Evolutionary conservation across 2,888 invertebrate species (phyloP).

Genomic region (Cordylochernes scorpioides): DNA sequence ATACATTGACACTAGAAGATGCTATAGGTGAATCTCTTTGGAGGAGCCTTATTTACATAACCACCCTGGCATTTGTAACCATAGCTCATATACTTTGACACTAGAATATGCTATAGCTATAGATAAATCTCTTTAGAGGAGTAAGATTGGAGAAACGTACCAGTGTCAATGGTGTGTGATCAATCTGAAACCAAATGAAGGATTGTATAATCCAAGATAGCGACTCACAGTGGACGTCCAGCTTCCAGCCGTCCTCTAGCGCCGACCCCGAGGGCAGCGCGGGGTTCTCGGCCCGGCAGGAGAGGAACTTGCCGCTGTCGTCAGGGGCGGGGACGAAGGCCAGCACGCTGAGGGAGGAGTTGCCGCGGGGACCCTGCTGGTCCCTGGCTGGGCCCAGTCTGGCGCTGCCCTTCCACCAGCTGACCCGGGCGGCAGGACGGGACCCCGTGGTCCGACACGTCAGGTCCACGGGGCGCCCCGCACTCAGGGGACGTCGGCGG

Average conservation of each 20-base stretch:
- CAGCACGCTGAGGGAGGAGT: slow-evolving; percentile 15
- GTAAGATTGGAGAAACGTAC: too few species aligned
- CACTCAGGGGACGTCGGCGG: slow-evolving; percentile 55
- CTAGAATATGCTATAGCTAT: too few species aligned
- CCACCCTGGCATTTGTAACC: too few species aligned
- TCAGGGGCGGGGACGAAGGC: slow-evolving; percentile 15
- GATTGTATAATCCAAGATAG: too few species aligned
- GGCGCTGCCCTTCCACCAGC: slow-evolving; percentile 58
- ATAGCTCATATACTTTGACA: too few species aligned
- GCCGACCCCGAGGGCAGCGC: slow-evolving; percentile 15
- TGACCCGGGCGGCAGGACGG: slow-evolving; percentile 43
- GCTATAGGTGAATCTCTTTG: too few species aligned
- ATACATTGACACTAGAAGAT: too few species aligned
- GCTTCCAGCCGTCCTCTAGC: slow-evolving; percentile 15
- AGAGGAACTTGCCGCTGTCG: slow-evolving; percentile 25
- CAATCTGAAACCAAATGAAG: too few species aligned
- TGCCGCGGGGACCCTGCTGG: slow-evolving; percentile 12
- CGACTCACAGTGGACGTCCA: slow-evolving; percentile 17
- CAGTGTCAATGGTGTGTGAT: too few species aligned
- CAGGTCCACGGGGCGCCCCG: slow-evolving; percentile 49
- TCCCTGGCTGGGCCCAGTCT: slow-evolving; percentile 30
- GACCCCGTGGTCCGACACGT: slow-evolving; percentile 58
- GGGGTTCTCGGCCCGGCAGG: slow-evolving; percentile 21
- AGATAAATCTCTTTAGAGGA: too few species aligned
- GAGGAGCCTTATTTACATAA: too few species aligned